Evolutionary conservation across 2,113 vertebrate species (phyloP), one percentile per base, ranked within the genome.

Genomic region (Vanacampus margaritifer): DNA sequence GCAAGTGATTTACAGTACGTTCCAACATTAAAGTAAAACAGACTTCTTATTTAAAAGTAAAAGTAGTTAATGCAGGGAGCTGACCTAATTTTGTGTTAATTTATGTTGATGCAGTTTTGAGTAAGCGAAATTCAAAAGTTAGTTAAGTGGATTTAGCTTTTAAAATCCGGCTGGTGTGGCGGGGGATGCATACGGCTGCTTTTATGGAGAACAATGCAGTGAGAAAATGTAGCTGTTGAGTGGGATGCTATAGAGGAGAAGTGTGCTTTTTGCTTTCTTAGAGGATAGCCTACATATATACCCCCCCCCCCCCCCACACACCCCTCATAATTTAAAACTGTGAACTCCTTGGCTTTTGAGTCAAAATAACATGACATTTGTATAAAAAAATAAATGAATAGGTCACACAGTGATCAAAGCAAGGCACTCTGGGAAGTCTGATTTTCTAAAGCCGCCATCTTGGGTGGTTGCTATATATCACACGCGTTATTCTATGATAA

Each of bases 101-200:
- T 32, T 36, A 23, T 65, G 39, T 32, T 46, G 39, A 46, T 46
- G 39, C 39, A 23, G 28, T 46, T 13, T 35, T n/a, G 54, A 32
- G 39, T 43, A 46, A 43, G 36, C 19, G 28, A 9, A 28, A 58
- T 67, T 46, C 43, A 9, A 45, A 57, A 67, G 65, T 46, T 46
- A 12, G 24, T 58, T 21, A 58, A 65, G 45, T 65, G 24, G 45
- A 65, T 65, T 65, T n/a, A 65, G 46, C 19, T 11, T 26, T 64
- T 35, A 32, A 51, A 50, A 65, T 50, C 19, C 32, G 14, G 63
- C 35, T 23, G 45, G 19, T 32, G 19, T 65, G 46, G 46, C 39
- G 60, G 60, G 60, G 60, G 60, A 62, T 50, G 45, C 11, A 35
- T 51, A 36, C 13, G 19, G 32, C 2, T 51, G 45, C 28, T 65